Evolutionary conservation across 2,113 vertebrate genomes (phyloP).

Genomic region (Callaeas wilsoni): DNA sequence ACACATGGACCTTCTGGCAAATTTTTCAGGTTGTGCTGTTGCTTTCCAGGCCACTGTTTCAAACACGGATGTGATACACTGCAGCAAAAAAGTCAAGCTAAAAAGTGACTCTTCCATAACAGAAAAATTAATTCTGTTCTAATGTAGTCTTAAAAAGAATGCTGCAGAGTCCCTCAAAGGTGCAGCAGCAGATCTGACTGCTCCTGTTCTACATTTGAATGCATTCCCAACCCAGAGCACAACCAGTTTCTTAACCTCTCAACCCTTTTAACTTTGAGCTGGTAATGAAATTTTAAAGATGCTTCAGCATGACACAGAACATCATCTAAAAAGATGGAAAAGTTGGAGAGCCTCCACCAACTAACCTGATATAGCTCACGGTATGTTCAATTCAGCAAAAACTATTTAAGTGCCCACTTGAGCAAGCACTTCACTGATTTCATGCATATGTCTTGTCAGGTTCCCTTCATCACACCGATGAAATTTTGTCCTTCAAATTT

Average conservation of each 20-base stretch:
- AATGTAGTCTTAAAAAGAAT: not conserved
- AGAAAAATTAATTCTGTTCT: not conserved
- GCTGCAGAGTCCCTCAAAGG: not conserved
- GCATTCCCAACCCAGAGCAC: not conserved
- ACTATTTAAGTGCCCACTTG: not conserved
- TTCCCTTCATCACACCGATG: not conserved
- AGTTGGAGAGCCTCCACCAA: not conserved
- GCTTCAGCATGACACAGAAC: not conserved
- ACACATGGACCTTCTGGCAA: not conserved
- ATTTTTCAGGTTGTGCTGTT: not conserved
- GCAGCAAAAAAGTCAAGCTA: not conserved
- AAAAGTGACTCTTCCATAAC: not conserved
- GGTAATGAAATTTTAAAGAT: constrained; percentile 18
- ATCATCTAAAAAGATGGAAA: not conserved
- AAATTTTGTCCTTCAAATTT: not conserved
- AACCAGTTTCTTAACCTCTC: not conserved
- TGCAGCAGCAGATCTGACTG: not conserved
- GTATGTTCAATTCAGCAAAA: not conserved
- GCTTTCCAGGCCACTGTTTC: not conserved
- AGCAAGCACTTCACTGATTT: not conserved
- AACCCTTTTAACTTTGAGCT: not conserved
- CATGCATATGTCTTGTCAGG: not conserved
- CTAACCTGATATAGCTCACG: not conserved
- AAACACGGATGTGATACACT: not conserved
- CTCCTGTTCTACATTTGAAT: not conserved